Conservation (phyloP, 2,888 invertebrate species). For the Xanthorhoe spadicearia region DNA sequence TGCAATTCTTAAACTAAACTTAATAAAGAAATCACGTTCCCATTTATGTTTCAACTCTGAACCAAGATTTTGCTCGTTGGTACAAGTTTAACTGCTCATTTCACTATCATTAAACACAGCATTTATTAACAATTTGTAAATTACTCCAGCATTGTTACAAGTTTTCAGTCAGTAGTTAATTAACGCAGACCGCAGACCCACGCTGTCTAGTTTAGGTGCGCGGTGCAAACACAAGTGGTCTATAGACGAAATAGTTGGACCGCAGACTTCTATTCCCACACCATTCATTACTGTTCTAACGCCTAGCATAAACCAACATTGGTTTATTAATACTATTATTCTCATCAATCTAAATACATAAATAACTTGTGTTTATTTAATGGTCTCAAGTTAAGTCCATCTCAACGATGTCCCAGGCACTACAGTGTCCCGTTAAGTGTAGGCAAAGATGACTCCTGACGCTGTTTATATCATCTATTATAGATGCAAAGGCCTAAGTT, state of each 20-base stretch:
- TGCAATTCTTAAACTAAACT: not conserved
- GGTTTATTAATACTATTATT: no score
- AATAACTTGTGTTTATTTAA: no score
- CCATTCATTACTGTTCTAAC: not conserved
- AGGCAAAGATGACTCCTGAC: no score
- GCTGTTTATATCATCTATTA: no score
- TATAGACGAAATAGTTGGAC: not conserved
- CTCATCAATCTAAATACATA: no score
- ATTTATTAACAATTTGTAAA: constrained; percentile 68
- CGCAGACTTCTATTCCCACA: not conserved
- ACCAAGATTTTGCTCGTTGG: not conserved
- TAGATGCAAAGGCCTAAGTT: no score
- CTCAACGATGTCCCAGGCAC: no score
- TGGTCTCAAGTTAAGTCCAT: no score
- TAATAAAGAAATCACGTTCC: not conserved
- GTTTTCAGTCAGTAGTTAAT: constrained; percentile 77
- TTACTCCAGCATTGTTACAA: constrained; percentile 69
- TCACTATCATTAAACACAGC: constrained; percentile 50
- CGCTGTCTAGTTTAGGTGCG: constrained; percentile 54
- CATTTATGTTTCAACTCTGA: not conserved
- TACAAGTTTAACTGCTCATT: constrained; percentile 24
- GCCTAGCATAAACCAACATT: not conserved
- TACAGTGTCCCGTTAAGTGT: no score
- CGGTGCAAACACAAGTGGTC: constrained; percentile 30
- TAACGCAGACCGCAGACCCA: constrained; percentile 71